Evolutionary conservation across 2,888 invertebrate species (phyloP).

Genomic region (Drosophila colorata): DNA sequence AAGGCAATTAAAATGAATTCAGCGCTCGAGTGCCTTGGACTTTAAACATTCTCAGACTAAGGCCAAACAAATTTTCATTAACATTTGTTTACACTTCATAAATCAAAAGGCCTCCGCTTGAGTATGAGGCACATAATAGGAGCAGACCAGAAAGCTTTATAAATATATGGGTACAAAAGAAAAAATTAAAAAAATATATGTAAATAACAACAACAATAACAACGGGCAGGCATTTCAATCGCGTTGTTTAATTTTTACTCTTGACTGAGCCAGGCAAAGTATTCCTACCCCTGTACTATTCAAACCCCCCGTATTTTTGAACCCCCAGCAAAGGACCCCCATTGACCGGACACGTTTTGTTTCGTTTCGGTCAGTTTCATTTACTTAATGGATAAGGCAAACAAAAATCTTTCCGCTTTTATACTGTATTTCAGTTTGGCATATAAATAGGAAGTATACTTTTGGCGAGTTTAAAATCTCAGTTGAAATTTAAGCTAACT

Average conservation of each 20-base stretch:
- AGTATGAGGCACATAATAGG: conserved; percentile 20
- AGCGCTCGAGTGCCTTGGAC: conserved; percentile 10
- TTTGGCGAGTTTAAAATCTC: too few species aligned
- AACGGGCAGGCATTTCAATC: conserved; percentile 16
- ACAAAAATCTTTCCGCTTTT: neutral
- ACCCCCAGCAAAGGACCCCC: neutral
- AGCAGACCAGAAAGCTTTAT: conserved; percentile 14
- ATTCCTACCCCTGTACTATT: neutral
- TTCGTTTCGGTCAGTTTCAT: conserved; percentile 29
- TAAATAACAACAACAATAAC: conserved; percentile 9
- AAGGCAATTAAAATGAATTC: conserved; percentile 61
- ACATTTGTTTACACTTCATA: conserved; percentile 67
- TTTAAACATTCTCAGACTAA: conserved; percentile 19
- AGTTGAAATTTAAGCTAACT: too few species aligned
- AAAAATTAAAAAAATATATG: conserved; percentile 10
- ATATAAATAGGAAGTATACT: too few species aligned
- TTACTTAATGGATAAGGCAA: conserved; percentile 33
- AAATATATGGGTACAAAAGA: conserved; percentile 13
- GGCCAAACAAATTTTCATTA: conserved; percentile 50
- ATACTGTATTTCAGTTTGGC: too few species aligned
- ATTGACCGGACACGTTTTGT: neutral
- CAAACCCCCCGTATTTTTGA: neutral
- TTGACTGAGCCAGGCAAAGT: conserved; percentile 28
- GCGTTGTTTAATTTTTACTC: conserved; percentile 54
- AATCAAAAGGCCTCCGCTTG: conserved; percentile 53